Percentiles rank a stretch among this genome's conserved stretches.
phyloP scores from a whole-genome alignment of 2,888 invertebrate species.

The Pachliopta kotzebuea region DNA sequence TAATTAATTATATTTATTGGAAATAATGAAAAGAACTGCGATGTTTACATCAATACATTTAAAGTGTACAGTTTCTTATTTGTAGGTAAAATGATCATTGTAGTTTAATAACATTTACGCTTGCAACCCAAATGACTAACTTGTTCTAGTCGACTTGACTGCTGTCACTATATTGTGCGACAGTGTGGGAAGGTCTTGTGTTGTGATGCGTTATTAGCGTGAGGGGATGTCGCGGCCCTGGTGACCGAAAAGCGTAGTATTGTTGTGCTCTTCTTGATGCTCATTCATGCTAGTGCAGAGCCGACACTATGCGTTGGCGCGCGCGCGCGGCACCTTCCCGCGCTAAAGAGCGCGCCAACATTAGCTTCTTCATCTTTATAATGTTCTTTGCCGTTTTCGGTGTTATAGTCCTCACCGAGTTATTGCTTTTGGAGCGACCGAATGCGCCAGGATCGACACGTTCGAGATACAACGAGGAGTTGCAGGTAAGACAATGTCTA shows the following conservation, averaged over 20 bases:
- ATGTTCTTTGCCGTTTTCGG: slow-evolving; percentile 95
- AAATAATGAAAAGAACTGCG: not conserved
- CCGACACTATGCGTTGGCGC: slow-evolving; percentile 72
- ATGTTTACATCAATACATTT: not conserved
- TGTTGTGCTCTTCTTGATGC: slow-evolving; percentile 48
- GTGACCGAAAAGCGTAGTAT: slow-evolving; percentile 47
- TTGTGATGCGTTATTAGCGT: slow-evolving; percentile 47
- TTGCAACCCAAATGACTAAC: slow-evolving; percentile 40
- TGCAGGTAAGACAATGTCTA: slow-evolving; percentile 68
- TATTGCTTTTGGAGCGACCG: slow-evolving; percentile 80
- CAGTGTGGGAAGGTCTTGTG: slow-evolving; percentile 48
- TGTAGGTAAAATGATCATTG: not conserved
- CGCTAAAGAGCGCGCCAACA: slow-evolving; percentile 89
- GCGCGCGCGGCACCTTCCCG: slow-evolving; percentile 73
- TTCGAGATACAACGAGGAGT: slow-evolving; percentile 86
- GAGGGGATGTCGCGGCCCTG: slow-evolving; percentile 49
- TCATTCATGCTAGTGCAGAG: slow-evolving; percentile 51
- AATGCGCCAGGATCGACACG: slow-evolving; percentile 75
- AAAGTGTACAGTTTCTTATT: not conserved
- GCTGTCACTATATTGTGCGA: slow-evolving; percentile 38
- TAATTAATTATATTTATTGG: too few species aligned
- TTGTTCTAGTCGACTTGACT: slow-evolving; percentile 29
- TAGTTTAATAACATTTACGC: slow-evolving; percentile 17
- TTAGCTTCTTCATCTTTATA: slow-evolving; percentile 94
- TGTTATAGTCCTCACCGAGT: slow-evolving; percentile 92